Evolutionary conservation across 37 sponge, comb jelly and placozoan species (phyloP).

Genomic region (Hormiphora californensis): DNA sequence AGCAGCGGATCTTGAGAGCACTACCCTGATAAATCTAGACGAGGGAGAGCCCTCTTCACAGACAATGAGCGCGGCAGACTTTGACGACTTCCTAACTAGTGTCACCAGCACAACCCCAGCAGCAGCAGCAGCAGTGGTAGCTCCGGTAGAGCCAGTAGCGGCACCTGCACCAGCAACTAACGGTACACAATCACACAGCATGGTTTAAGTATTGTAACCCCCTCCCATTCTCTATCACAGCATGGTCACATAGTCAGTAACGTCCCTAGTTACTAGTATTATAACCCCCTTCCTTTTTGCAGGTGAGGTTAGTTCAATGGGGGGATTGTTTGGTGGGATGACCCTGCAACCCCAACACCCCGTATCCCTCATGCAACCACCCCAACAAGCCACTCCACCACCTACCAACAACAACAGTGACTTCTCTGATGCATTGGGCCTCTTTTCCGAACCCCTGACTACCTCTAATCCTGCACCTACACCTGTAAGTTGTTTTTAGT

Average conservation of each 20-base stretch:
- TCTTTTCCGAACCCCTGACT: neutral
- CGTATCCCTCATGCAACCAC: neutral
- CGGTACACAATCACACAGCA: too few species aligned
- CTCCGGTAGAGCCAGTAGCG: too few species aligned
- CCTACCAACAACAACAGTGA: neutral
- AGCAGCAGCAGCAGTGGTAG: too few species aligned
- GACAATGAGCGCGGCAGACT: neutral
- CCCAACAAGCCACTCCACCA: neutral
- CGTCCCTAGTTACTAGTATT: too few species aligned
- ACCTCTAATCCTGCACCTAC: neutral
- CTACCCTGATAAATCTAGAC: slow-evolving; percentile 22
- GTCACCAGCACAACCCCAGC: too few species aligned
- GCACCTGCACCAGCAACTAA: neutral
- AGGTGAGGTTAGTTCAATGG: too few species aligned
- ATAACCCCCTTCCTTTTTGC: too few species aligned
- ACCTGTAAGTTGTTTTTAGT: too few species aligned
- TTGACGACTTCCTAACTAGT: slow-evolving; percentile 18
- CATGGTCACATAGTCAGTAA: too few species aligned
- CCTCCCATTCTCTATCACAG: too few species aligned
- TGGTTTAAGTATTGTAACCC: too few species aligned
- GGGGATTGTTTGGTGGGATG: slow-evolving; percentile 47
- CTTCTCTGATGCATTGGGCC: neutral
- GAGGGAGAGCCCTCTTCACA: neutral
- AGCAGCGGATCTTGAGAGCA: neutral
- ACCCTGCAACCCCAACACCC: slow-evolving; percentile 17